Conservation (phyloP, 2,113 vertebrate genomes). For the Rhinolophus sinicus region DNA sequence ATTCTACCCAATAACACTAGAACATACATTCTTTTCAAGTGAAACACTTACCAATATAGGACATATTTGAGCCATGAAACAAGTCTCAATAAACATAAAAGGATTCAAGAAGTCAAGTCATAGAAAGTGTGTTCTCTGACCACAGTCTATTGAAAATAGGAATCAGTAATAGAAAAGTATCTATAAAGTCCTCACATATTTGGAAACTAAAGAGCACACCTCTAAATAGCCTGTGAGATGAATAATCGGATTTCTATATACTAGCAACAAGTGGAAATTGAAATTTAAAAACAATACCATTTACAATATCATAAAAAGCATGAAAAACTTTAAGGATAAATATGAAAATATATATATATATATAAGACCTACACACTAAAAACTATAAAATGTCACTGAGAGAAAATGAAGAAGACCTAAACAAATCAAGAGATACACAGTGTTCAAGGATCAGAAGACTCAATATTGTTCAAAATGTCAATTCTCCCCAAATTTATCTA, state of each 20-base stretch:
- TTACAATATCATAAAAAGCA: background rate
- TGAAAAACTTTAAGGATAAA: background rate
- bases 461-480: background rate
- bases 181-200: background rate
- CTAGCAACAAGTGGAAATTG: background rate
- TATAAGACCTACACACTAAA: background rate
- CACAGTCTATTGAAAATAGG: background rate
- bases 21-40: background rate
- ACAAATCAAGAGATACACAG: background rate
- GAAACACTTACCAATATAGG: background rate
- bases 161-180: background rate
- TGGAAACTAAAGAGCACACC: background rate
- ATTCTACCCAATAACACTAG: background rate
- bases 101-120: background rate
- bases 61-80: background rate
- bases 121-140: background rate
- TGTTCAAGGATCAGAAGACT: background rate
- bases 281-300: background rate
- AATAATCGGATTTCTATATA: background rate
- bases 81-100: background rate
- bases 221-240: background rate
- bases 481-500: background rate
- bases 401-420: background rate
- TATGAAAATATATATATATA: background rate
- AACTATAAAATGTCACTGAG: background rate